These are phyloP conservation scores for Neodiprion virginianus DNA, from an alignment of 1,140 invertebrate species.

Conservation along the genomic window DNA sequence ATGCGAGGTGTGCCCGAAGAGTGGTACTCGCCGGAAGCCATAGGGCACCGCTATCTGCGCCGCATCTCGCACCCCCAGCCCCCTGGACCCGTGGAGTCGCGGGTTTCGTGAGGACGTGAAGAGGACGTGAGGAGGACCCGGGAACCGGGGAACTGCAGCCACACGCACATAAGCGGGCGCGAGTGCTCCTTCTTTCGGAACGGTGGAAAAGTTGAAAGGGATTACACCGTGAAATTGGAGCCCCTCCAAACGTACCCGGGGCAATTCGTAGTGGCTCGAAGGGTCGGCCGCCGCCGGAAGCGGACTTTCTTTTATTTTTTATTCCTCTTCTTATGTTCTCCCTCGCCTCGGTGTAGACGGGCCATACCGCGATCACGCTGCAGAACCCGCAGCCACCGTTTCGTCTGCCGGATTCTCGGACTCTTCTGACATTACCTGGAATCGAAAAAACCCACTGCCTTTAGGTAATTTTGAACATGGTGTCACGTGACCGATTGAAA, in stretches of 20 bases:
- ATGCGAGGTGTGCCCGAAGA: not conserved
- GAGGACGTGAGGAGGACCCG: not conserved
- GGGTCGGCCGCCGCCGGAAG: not conserved
- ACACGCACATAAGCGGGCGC: not conserved
- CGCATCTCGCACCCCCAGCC: conserved; percentile 35
- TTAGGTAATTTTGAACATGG: too few relatives aligned
- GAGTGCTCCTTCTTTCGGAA: not conserved
- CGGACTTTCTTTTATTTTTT: not conserved
- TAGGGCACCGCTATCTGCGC: conserved; percentile 36
- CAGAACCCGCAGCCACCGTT: too few relatives aligned
- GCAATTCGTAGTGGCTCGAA: not conserved
- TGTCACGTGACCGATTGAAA: too few relatives aligned
- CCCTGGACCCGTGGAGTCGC: conserved; percentile 19
- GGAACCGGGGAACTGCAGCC: not conserved
- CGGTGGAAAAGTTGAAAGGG: not conserved
- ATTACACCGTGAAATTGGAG: not conserved
- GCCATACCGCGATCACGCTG: too few relatives aligned
- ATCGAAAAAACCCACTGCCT: too few relatives aligned
- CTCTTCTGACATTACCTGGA: too few relatives aligned
- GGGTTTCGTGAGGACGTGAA: too few relatives aligned
- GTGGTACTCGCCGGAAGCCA: conserved; percentile 33
- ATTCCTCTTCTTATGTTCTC: not conserved
- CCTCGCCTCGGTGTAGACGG: too few relatives aligned
- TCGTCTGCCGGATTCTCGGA: too few relatives aligned
- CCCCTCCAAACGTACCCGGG: not conserved